Evolutionary conservation across 2,797 vertebrate species (phyloP).

Genomic region (Acipenser transmontanus): DNA sequence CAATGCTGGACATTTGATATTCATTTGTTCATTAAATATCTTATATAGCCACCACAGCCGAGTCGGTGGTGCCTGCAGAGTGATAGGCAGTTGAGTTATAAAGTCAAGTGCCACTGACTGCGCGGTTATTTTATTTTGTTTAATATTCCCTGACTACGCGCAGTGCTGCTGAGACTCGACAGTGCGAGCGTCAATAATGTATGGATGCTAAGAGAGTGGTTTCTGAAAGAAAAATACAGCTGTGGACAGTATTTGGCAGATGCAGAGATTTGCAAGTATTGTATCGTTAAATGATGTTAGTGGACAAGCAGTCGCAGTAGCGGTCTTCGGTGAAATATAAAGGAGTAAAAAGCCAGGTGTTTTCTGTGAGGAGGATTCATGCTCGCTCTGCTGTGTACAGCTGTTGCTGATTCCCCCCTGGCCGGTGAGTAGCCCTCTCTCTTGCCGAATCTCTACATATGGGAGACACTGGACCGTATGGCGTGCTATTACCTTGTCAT

Average conservation of each 20-base stretch:
- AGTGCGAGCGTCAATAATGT: too few relatives aligned
- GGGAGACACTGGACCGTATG: conserved; percentile 60
- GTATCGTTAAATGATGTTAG: conserved; percentile 5
- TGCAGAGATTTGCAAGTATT: conserved; percentile 7
- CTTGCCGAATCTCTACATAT: conserved; percentile 31
- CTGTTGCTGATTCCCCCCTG: conserved; percentile 22
- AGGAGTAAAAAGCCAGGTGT: conserved; percentile 1
- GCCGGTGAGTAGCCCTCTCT: conserved; percentile 23
- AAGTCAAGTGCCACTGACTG: neutral
- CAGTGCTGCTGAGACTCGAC: too few relatives aligned
- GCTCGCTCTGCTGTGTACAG: conserved; percentile 27
- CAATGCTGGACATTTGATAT: neutral
- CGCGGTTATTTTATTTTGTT: neutral
- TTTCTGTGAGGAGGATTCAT: conserved; percentile 25
- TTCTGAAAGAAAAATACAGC: neutral
- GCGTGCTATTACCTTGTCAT: conserved; percentile 96
- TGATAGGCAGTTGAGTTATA: neutral
- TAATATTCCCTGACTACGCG: neutral
- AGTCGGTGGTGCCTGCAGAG: too few relatives aligned
- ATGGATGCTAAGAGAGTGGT: too few relatives aligned
- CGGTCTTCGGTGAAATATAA: conserved; percentile 8
- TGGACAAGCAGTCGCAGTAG: neutral
- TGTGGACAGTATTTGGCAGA: conserved; percentile 6
- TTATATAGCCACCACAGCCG: too few relatives aligned
- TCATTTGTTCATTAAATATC: neutral